phyloP scores from a whole-genome alignment of 1,140 invertebrate species.

The Probaryconus sp. region DNA sequence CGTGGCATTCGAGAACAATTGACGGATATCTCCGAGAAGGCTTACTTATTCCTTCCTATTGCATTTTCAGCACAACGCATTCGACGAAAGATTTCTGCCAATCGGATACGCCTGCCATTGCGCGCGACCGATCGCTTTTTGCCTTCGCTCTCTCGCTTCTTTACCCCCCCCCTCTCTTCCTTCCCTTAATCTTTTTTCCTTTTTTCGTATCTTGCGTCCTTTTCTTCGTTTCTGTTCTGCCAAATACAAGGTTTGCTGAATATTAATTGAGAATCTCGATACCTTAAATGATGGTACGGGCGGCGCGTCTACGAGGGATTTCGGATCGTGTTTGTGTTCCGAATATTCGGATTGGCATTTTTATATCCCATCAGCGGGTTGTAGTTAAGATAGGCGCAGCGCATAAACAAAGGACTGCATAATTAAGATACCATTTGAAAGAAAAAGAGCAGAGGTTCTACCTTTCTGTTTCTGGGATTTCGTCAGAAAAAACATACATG shows the following conservation, averaged over 20 bases:
- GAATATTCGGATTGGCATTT: conserved; percentile 49
- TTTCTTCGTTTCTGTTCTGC: conserved; percentile 6
- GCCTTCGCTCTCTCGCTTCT: conserved; percentile 21
- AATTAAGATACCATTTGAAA: conserved; percentile 57
- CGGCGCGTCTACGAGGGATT: not conserved
- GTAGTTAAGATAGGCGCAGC: conserved; percentile 42
- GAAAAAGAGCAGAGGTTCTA: conserved; percentile 14
- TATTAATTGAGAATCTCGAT: conserved; percentile 55
- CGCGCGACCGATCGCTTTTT: conserved; percentile 45
- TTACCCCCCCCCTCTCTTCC: no score
- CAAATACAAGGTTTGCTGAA: conserved; percentile 40
- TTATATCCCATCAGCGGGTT: conserved; percentile 54
- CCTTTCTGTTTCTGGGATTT: no score
- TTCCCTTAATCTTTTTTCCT: no score
- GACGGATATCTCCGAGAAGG: conserved; percentile 13
- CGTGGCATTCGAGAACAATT: conserved; percentile 47
- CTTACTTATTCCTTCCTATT: not conserved
- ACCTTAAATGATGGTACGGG: conserved; percentile 47
- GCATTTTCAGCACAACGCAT: not conserved
- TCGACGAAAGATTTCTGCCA: conserved; percentile 28
- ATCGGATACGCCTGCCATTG: not conserved
- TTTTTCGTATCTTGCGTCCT: no score
- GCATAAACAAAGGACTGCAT: conserved; percentile 54
- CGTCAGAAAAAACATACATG: no score
- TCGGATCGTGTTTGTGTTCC: conserved; percentile 34